phyloP scores from a whole-genome alignment of 1,140 invertebrate species.

The Acromyrmex heyeri region DNA sequence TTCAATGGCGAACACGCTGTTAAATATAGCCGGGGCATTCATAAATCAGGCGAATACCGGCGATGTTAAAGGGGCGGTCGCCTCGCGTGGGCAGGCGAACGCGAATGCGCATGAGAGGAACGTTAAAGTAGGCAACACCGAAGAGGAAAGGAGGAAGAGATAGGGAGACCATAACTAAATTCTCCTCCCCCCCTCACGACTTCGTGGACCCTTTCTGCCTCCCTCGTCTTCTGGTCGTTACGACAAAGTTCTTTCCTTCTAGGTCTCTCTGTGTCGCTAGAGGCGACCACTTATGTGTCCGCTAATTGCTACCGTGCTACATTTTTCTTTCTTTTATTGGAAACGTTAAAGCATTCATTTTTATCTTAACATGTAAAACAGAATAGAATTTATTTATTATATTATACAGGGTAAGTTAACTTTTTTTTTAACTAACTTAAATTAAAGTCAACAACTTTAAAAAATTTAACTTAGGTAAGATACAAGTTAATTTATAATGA shows the following conservation, averaged over 20 bases:
- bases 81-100: slow-evolving; percentile 75
- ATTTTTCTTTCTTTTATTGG: slow-evolving; percentile 32
- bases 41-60: slow-evolving; percentile 80
- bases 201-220: slow-evolving; percentile 36
- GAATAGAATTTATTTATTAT: background rate
- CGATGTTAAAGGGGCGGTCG: slow-evolving; percentile 80
- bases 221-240: background rate
- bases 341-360: background rate
- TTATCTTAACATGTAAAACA: background rate
- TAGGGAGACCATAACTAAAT: slow-evolving; percentile 72
- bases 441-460: too few relatives aligned
- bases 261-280: background rate
- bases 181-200: slow-evolving; percentile 60
- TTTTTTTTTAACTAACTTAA: too few relatives aligned
- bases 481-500: too few relatives aligned
- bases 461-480: too few relatives aligned
- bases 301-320: slow-evolving; percentile 57
- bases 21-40: slow-evolving; percentile 80
- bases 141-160: slow-evolving; percentile 38
- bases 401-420: too few relatives aligned
- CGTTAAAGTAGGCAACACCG: slow-evolving; percentile 72
- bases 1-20: slow-evolving; percentile 79
- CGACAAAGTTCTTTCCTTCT: background rate
- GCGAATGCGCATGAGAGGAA: slow-evolving; percentile 71
- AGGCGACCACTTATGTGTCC: slow-evolving; percentile 43